A percentile compares a stretch with the other conserved stretches of the same genome.
These are phyloP conservation scores for Hoplostethus mediterraneus DNA, from an alignment of 2,797 vertebrate genomes.

Conservation along the genomic window DNA sequence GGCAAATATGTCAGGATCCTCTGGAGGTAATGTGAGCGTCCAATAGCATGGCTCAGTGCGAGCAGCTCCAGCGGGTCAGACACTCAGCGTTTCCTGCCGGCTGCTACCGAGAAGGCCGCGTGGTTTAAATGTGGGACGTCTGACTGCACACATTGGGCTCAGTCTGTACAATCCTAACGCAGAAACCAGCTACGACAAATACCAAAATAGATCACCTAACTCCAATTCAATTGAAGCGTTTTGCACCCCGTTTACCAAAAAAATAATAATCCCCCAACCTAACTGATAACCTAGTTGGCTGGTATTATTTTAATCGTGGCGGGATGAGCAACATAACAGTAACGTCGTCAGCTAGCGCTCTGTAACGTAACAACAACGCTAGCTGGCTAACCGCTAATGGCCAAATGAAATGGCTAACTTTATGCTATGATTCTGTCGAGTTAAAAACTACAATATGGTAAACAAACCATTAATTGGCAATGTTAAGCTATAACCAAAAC, in stretches of 20 bases:
- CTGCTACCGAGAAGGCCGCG: conserved; percentile 80
- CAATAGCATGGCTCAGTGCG: conserved; percentile 59
- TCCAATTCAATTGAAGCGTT: rapidly evolving
- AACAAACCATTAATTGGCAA: rapidly evolving
- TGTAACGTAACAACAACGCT: conserved; percentile 78
- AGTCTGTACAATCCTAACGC: conserved; percentile 25
- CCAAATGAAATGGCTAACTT: conserved; percentile 10
- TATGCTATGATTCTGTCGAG: neutral
- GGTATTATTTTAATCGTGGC: conserved; percentile 32
- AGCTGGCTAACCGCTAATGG: conserved; percentile 58
- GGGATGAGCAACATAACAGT: conserved; percentile 48
- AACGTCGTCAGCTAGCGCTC: conserved; percentile 68
- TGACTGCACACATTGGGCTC: conserved; percentile 47
- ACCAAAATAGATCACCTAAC: neutral
- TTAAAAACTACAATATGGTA: rapidly evolving
- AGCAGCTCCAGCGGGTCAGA: conserved; percentile 54
- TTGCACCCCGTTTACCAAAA: rapidly evolving
- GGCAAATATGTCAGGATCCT: neutral
- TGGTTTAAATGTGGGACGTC: conserved; percentile 85
- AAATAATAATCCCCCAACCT: neutral
- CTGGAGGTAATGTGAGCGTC: conserved; percentile 49
- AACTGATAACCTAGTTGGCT: too few relatives aligned
- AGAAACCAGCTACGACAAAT: conserved; percentile 11
- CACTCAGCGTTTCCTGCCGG: conserved; percentile 78
- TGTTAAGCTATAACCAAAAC: neutral